phyloP scores from a whole-genome alignment of 2,888 invertebrate genomes.

The Pristionchus arcanus region DNA sequence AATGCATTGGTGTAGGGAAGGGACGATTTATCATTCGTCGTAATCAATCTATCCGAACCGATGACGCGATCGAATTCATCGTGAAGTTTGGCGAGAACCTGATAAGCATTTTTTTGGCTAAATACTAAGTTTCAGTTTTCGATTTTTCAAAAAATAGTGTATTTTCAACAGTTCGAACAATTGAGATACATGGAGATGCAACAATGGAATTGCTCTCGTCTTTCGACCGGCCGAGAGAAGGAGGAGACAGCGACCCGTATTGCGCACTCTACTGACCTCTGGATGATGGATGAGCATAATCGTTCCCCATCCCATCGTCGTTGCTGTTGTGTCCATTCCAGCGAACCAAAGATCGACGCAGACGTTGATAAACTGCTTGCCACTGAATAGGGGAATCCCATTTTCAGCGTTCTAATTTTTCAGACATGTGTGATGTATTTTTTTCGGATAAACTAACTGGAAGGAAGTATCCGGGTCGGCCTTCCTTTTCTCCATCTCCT shows the following conservation, averaged over 20 bases:
- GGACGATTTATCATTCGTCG: slow-evolving; percentile 57
- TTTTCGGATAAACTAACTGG: neutral
- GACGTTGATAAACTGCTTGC: slow-evolving; percentile 52
- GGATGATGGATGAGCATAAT: slow-evolving; percentile 59
- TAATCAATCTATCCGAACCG: slow-evolving; percentile 59
- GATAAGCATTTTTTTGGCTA: too few species aligned
- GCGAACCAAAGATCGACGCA: slow-evolving; percentile 67
- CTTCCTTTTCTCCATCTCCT: slow-evolving; percentile 46
- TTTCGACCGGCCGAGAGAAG: too few species aligned
- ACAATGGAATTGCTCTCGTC: too few species aligned
- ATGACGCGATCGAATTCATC: slow-evolving; percentile 62
- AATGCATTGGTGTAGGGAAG: slow-evolving; percentile 63
- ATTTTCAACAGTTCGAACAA: too few species aligned
- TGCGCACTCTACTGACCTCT: too few species aligned
- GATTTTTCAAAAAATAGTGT: too few species aligned
- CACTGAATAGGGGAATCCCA: too few species aligned
- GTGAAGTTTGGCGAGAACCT: slow-evolving; percentile 59
- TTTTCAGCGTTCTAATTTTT: too few species aligned
- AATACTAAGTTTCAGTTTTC: too few species aligned
- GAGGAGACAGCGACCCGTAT: too few species aligned
- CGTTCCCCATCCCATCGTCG: slow-evolving; percentile 65
- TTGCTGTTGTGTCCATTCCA: slow-evolving; percentile 68
- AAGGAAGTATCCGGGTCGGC: slow-evolving; percentile 1
- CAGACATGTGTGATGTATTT: too few species aligned
- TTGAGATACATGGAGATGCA: too few species aligned